Conservation (phyloP, 2,113 vertebrate genomes). For the Mus spicilegus region DNA sequence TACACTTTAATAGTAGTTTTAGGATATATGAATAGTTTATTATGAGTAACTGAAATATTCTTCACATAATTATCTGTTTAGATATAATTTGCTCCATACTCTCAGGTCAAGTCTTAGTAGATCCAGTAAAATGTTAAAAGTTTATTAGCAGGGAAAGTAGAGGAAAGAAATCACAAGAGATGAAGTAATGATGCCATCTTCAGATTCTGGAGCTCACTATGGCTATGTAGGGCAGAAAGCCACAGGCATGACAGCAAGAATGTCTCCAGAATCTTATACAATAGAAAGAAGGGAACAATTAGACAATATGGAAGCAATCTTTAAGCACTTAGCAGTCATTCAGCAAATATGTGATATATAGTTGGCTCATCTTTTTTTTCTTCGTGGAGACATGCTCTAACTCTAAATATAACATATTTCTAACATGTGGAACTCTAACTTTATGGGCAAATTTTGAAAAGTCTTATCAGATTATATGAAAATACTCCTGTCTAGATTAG, state of each 20-base stretch:
- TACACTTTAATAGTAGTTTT: not conserved
- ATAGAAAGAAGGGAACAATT: not conserved
- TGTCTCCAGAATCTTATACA: not conserved
- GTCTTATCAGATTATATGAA: not conserved
- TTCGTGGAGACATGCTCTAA: not conserved
- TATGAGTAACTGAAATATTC: not conserved
- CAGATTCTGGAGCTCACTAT: not conserved
- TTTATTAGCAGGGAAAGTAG: not conserved
- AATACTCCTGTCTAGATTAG: not conserved
- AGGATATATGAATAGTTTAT: not conserved
- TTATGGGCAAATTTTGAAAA: not conserved
- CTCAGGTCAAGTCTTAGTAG: not conserved
- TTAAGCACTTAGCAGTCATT: not conserved
- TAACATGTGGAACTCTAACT: not conserved
- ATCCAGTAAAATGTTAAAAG: not conserved
- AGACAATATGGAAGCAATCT: not conserved
- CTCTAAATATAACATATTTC: slow-evolving; percentile 7
- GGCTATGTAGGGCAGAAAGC: not conserved
- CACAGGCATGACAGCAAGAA: not conserved
- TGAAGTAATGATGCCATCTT: not conserved
- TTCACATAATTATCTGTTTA: not conserved
- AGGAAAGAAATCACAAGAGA: not conserved
- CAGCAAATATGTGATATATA: not conserved
- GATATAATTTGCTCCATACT: not conserved
- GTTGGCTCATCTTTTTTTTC: not conserved